A percentile compares a stretch with the other conserved stretches of the same genome.
These are phyloP conservation scores for Suillia variegata DNA, from an alignment of 2,888 invertebrate species.

Conservation along the genomic window DNA sequence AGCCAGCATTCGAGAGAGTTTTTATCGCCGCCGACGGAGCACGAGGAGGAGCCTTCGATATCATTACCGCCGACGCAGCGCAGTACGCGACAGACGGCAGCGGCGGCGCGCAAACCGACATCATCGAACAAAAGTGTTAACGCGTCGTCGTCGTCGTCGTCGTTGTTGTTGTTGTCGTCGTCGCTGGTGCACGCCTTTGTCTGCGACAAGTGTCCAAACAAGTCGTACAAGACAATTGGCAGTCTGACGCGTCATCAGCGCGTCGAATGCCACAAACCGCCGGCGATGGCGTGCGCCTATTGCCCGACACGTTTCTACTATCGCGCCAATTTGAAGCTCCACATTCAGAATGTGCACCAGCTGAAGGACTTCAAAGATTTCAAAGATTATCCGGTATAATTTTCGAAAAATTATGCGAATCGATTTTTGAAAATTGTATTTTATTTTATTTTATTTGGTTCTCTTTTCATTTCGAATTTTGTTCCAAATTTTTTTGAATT, in stretches of 20 bases:
- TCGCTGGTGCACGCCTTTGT: constrained; percentile 13
- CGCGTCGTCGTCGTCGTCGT: not conserved
- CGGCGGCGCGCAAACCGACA: not conserved
- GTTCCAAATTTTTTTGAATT: no score
- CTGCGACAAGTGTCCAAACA: constrained; percentile 38
- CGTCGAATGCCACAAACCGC: constrained; percentile 63
- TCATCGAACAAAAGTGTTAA: not conserved
- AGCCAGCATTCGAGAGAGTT: no score
- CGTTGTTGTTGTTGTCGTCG: no score
- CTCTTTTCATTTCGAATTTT: no score
- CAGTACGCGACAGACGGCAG: not conserved
- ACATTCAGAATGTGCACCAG: constrained; percentile 33
- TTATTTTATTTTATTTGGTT: no score
- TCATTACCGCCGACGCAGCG: not conserved
- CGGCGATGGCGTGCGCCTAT: constrained; percentile 59
- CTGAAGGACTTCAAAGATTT: constrained; percentile 14
- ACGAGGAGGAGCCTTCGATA: not conserved
- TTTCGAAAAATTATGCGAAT: no score
- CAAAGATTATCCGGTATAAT: no score
- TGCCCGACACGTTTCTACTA: constrained; percentile 55
- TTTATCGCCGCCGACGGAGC: no score
- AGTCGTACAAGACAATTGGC: constrained; percentile 48
- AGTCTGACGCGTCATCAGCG: constrained; percentile 61
- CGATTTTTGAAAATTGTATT: no score
- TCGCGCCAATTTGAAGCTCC: constrained; percentile 36